Conservation (phyloP, 1,140 invertebrate genomes). For the Drosophila kanapiae region DNA sequence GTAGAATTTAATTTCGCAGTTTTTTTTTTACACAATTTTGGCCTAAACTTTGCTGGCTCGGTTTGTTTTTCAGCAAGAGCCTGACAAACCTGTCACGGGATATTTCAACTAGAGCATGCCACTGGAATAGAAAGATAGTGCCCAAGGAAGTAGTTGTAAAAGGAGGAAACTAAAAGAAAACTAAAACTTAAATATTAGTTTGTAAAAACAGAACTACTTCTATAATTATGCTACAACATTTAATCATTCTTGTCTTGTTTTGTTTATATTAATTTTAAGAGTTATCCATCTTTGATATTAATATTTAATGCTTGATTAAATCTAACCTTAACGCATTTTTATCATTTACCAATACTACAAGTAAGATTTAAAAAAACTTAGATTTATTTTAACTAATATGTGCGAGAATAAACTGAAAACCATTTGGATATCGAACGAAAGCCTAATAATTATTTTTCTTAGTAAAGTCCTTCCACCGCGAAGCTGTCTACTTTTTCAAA, state of each 20-base stretch:
- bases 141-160: background rate
- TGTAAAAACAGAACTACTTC: too few species aligned
- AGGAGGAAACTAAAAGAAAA: background rate
- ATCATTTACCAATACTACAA: background rate
- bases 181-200: background rate
- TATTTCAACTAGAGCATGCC: conserved; percentile 66
- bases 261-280: too few species aligned
- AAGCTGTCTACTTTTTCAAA: too few species aligned
- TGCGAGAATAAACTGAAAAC: background rate
- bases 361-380: background rate
- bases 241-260: too few species aligned
- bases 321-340: background rate
- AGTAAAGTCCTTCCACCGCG: too few species aligned
- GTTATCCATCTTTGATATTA: too few species aligned
- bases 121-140: conserved; percentile 29
- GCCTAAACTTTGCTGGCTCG: conserved; percentile 59
- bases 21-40: conserved; percentile 44
- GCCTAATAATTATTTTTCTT: too few species aligned
- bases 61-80: conserved; percentile 70
- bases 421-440: background rate
- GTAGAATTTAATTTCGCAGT: conserved; percentile 50
- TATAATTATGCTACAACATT: too few species aligned
- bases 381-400: background rate
- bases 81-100: conserved; percentile 81
- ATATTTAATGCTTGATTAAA: too few species aligned